Percentiles rank a stretch among this genome's conserved stretches.
phyloP scores from a whole-genome alignment of 1,140 invertebrate species.

The Pseudomyrmex flavicornis region DNA sequence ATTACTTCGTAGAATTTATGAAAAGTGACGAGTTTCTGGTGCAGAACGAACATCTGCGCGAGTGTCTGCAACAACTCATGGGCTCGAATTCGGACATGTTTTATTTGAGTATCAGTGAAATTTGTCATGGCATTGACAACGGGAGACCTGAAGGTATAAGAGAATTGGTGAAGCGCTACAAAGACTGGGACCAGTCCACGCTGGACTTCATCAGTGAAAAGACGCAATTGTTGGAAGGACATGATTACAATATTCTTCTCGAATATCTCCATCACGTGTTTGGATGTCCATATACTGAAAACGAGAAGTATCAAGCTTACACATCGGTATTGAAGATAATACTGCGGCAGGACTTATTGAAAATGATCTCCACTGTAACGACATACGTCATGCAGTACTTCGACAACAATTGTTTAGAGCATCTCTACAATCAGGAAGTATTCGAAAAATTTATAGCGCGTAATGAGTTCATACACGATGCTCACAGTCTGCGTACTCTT shows the following conservation, averaged over 20 bases:
- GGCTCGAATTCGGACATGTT: conserved; percentile 62
- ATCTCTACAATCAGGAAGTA: conserved; percentile 58
- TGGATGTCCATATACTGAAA: conserved; percentile 51
- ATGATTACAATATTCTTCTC: conserved; percentile 72
- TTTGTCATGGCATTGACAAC: conserved; percentile 59
- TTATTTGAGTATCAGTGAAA: conserved; percentile 69
- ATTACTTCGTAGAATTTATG: conserved; percentile 73
- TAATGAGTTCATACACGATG: conserved; percentile 67
- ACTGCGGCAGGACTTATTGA: conserved; percentile 51
- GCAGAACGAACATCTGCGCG: conserved; percentile 67
- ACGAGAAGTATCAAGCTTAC: conserved; percentile 68
- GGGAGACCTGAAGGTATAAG: conserved; percentile 68
- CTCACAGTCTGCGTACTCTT: conserved; percentile 65
- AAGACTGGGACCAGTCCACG: conserved; percentile 75
- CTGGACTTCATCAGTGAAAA: conserved; percentile 67
- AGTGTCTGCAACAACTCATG: conserved; percentile 75
- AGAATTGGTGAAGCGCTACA: conserved; percentile 74
- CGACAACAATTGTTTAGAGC: conserved; percentile 68
- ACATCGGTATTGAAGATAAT: conserved; percentile 44
- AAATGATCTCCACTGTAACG: conserved; percentile 72
- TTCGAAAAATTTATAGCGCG: conserved; percentile 75
- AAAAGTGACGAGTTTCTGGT: conserved; percentile 63
- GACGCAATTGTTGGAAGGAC: conserved; percentile 57
- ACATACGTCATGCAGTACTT: conserved; percentile 77
- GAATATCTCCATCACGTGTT: conserved; percentile 74